Conservation (phyloP, 1,140 invertebrate species). For the Arctopsyche grandis region DNA sequence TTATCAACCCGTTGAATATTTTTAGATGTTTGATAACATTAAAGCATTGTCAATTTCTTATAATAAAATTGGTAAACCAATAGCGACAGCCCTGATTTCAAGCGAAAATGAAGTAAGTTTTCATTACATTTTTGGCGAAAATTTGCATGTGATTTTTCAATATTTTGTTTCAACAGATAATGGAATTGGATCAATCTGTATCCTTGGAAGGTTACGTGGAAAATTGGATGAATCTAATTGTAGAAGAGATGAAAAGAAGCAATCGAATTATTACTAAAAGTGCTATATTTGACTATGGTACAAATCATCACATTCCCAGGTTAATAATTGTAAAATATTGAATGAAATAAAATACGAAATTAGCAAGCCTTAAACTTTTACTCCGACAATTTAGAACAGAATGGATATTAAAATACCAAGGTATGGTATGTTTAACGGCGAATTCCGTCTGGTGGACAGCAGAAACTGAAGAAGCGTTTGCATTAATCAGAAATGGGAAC, state of each 20-base stretch:
- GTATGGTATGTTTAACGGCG: constrained; percentile 86
- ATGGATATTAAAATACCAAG: constrained; percentile 90
- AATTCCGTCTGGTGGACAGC: constrained; percentile 95
- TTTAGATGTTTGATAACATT: constrained; percentile 91
- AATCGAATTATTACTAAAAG: constrained; percentile 90
- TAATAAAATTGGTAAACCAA: constrained; percentile 70
- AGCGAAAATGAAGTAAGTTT: constrained; percentile 78
- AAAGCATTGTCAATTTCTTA: constrained; percentile 74
- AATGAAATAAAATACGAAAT: background rate
- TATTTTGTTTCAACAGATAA: constrained; percentile 59
- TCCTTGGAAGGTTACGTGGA: constrained; percentile 79
- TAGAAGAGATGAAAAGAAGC: constrained; percentile 84
- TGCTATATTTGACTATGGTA: constrained; percentile 86
- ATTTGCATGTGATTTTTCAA: background rate
- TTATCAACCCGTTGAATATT: constrained; percentile 47
- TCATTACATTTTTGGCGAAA: no score
- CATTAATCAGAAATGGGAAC: constrained; percentile 77
- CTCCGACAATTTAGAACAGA: constrained; percentile 68
- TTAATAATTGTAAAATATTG: background rate
- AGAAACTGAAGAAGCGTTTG: constrained; percentile 90
- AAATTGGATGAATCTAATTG: constrained; percentile 88
- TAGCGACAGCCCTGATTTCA: constrained; percentile 84
- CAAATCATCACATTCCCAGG: constrained; percentile 60
- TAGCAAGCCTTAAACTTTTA: no score
- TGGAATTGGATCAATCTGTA: constrained; percentile 78